phyloP scores from a whole-genome alignment of 2,888 invertebrate species.

The Nomada fucata region DNA sequence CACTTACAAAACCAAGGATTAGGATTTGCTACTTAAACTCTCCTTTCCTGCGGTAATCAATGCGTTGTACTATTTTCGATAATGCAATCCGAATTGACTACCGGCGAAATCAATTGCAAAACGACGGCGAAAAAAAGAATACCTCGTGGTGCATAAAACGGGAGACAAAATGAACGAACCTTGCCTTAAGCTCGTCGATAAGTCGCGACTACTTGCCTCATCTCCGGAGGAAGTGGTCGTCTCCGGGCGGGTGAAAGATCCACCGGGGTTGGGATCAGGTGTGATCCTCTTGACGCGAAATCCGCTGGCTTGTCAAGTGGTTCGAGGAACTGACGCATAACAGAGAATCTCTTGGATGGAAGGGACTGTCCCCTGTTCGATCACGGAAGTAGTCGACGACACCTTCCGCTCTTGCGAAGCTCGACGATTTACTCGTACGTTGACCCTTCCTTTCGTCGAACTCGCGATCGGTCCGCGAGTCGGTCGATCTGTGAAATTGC shows the following conservation, averaged over 20 bases:
- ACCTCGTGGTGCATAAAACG: neutral
- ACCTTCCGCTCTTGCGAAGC: constrained; percentile 31
- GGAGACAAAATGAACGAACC: neutral
- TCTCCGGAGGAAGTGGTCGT: neutral
- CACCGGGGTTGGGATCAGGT: constrained; percentile 57
- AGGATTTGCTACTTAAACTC: neutral
- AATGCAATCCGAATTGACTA: neutral
- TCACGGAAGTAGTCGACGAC: constrained; percentile 48
- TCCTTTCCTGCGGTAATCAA: neutral
- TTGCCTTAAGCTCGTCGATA: neutral
- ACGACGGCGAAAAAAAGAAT: neutral
- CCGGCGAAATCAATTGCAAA: too few relatives aligned
- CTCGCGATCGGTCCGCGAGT: constrained; percentile 9
- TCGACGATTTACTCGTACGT: constrained; percentile 18
- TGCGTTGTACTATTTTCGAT: neutral
- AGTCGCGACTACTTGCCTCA: neutral
- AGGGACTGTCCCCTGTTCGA: constrained; percentile 37
- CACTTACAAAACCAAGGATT: neutral
- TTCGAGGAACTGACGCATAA: constrained; percentile 63
- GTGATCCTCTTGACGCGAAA: constrained; percentile 67
- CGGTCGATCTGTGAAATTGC: neutral
- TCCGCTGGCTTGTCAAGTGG: constrained; percentile 60
- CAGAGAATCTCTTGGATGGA: constrained; percentile 58
- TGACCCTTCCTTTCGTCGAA: neutral
- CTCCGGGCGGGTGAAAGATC: constrained; percentile 13